Evolutionary conservation across 2,888 invertebrate species (phyloP), one percentile per base, ranked within the genome.

Genomic region (Amphipyra berbera): DNA sequence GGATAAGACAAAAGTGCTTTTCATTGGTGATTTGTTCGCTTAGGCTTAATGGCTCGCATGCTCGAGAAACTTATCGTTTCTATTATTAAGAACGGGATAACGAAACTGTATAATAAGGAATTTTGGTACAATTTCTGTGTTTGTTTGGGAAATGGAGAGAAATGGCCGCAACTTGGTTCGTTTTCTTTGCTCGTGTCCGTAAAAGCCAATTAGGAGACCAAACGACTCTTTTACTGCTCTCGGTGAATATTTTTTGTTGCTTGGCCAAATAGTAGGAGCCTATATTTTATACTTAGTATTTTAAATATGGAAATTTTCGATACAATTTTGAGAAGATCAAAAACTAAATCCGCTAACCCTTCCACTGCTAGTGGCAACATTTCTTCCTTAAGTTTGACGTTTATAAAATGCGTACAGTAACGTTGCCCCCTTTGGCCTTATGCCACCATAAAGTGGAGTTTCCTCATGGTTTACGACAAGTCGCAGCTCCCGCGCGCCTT

Each of bases 361-460:
- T 77, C 61, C 48, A 56, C 42, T 59, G 55, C 42, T 45, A 45
- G 47, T 61, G 55, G 42, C 30, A 63, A 66, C 60, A 73, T 77
- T 83, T 86, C 79, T 67, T 84, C 82, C 82, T 81, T 78, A 74
- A 75, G 72, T 78, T 78, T 81, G 89, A 90, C 90, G 87, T 88
- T 89, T 89, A 89, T 90, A 91, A 90, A 90, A 87, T 85, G 86
- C 82, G 85, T 83, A 86, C 52, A 83, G 81, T 54, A 59, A 67
- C 59, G 56, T 62, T 65, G 70, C 77, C 76, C 81, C 70, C 77
- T 68, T 55, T 61, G 70, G 76, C 75, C 82, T 80, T 82, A 86
- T 82, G 83, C 80, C 81, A 82, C 85, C 86, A 87, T 91, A 92
- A 92, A 91, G 88, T 84, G 87, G 92, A 87, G 84, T 91, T 90